phyloP scores from a whole-genome alignment of 1,140 invertebrate species.

The Neoseiulus cucumeris region DNA sequence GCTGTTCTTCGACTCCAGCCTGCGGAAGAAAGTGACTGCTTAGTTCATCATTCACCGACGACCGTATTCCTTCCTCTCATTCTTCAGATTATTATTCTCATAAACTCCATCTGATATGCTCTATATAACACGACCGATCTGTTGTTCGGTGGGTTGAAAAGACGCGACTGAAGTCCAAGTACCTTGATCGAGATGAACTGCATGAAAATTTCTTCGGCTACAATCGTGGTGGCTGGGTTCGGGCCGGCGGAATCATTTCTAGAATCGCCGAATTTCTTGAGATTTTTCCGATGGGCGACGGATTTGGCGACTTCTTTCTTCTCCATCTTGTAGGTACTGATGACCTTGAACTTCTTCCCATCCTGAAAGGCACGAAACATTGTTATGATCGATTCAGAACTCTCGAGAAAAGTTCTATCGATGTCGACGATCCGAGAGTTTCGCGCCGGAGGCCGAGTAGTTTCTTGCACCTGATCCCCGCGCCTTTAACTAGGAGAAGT shows the following conservation, averaged over 20 bases:
- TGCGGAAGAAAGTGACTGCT: slow-evolving; percentile 24
- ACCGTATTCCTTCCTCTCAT: background rate
- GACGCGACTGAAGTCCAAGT: no score
- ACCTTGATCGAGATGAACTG: slow-evolving; percentile 36
- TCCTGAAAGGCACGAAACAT: background rate
- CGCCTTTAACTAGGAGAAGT: no score
- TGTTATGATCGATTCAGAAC: no score
- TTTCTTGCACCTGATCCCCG: no score
- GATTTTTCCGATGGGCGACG: slow-evolving; percentile 73
- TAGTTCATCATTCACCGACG: background rate
- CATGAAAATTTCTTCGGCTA: slow-evolving; percentile 88
- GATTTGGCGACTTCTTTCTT: slow-evolving; percentile 73
- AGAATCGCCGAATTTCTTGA: slow-evolving; percentile 83
- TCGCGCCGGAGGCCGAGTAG: no score
- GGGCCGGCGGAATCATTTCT: slow-evolving; percentile 75
- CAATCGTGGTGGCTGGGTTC: slow-evolving; percentile 84
- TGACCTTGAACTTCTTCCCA: slow-evolving; percentile 30
- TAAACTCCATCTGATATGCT: no score
- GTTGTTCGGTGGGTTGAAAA: no score
- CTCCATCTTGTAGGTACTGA: slow-evolving; percentile 75
- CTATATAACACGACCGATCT: no score
- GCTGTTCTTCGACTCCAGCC: slow-evolving; percentile 58
- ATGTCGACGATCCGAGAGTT: no score
- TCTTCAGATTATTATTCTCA: background rate
- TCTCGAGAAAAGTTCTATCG: no score